Evolutionary conservation across 2,888 invertebrate genomes (phyloP).

Genomic region (Volucella inanis): DNA sequence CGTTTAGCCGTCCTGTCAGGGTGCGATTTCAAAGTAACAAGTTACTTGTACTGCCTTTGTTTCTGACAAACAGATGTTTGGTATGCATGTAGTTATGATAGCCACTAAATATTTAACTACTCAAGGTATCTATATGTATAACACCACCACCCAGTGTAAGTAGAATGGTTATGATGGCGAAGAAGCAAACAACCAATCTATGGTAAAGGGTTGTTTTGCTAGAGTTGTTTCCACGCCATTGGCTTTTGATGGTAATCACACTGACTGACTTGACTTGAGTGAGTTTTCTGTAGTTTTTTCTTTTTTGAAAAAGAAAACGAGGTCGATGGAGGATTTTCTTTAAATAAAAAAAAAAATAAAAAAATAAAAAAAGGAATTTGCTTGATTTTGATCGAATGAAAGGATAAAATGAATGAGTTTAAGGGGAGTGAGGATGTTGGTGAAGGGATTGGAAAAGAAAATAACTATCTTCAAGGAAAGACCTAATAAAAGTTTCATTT

Average conservation of each 20-base stretch:
- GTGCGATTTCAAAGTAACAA: constrained; percentile 61
- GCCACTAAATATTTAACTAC: constrained; percentile 71
- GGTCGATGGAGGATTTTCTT: constrained; percentile 66
- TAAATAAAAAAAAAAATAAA: constrained; percentile 30
- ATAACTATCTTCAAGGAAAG: constrained; percentile 43
- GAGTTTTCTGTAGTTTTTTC: constrained; percentile 29
- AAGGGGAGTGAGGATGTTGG: constrained; percentile 12
- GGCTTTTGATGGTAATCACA: constrained; percentile 70
- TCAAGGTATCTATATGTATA: constrained; percentile 1
- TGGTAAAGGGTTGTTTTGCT: constrained; percentile 61
- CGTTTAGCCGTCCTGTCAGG: constrained; percentile 14
- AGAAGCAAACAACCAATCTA: constrained; percentile 1
- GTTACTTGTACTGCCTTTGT: constrained; percentile 23
- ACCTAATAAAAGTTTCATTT: constrained; percentile 57
- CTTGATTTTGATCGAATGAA: constrained; percentile 68
- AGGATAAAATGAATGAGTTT: constrained; percentile 67
- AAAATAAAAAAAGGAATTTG: constrained; percentile 54
- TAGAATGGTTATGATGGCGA: neutral
- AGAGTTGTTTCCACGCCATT: constrained; percentile 69
- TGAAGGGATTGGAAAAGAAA: constrained; percentile 27
- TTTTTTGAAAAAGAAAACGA: constrained; percentile 59
- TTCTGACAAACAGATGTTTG: constrained; percentile 39
- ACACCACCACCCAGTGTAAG: neutral
- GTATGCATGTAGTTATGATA: constrained; percentile 71
- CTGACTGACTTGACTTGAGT: constrained; percentile 53